Percentiles rank a stretch among this genome's conserved stretches.
Evolutionary conservation across 2,113 vertebrate species (phyloP).

Genomic region (Melanerpes aurifrons): DNA sequence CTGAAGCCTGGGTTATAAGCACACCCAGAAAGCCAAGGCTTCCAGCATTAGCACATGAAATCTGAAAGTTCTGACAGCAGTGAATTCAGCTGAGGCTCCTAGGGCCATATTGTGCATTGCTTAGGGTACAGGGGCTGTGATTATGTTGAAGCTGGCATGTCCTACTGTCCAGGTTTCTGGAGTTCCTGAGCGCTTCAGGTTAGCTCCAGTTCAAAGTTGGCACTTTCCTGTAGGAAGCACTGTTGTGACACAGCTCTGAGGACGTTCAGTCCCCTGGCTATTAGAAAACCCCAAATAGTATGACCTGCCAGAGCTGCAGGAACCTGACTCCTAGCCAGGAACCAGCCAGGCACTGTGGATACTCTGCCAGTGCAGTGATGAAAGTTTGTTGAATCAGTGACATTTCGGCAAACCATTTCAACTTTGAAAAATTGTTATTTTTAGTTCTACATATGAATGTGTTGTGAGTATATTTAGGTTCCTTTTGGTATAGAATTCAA

Average conservation of each 20-base stretch:
- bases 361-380: not conserved
- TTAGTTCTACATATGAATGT: not conserved
- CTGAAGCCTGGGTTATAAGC: not conserved
- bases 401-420: not conserved
- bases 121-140: not conserved
- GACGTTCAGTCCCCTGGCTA: not conserved
- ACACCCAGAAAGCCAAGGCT: not conserved
- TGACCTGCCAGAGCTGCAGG: not conserved
- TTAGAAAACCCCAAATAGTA: accelerated
- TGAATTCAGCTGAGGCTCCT: not conserved
- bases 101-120: not conserved
- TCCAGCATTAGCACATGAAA: accelerated
- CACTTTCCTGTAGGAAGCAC: not conserved
- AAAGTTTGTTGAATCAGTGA: not conserved
- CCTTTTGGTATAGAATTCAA: not conserved
- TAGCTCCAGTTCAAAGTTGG: not conserved
- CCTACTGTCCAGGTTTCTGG: not conserved
- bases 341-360: not conserved
- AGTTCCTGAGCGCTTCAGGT: not conserved
- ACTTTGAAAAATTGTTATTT: not conserved
- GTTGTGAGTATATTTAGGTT: not conserved
- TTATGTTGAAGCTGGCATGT: not conserved
- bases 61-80: not conserved
- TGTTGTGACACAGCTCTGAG: not conserved
- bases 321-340: not conserved